Evolutionary conservation across 2,888 invertebrate genomes (phyloP), one percentile per base, ranked within the genome.

Genomic region (Rhagonycha lutea): DNA sequence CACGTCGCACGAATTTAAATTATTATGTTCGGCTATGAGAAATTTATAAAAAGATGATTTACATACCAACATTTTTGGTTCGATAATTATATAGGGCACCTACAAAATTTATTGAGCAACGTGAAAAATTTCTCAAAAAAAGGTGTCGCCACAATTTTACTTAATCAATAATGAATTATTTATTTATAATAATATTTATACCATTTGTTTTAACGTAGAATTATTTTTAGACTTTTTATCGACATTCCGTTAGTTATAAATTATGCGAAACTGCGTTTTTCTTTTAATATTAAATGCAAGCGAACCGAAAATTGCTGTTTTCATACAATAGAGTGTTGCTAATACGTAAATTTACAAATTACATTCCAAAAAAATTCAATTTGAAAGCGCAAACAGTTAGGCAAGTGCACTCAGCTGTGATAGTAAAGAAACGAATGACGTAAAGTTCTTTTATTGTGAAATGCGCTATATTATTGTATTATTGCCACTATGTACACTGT

Each of bases 371-470:
- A 68, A 69, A 29, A 73, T 74, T 77, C 72, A 28, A 70, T 73
- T 61, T 68, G 70, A 72, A 75, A 78, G 72, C 70, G 75, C 79
- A 73, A 75, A 76, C 69, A 72, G 74, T 72, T 75, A 71, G 77
- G 74, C 72, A 77, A 73, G 74, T 74, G 76, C 78, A 78, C 72
- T 83, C 84, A 86, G 85, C 87, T 87, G 87, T 87, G 87, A 87
- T 87, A 87, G 86, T 84, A 83, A 82, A 84, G 83, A 84, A 86
- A 86, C 87, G 87, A 87, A 87, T 87, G 87, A 87, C 86, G 87
- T 87, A 87, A 85, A 82, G 78, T 82, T 76, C 74, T 77, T 77
- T 71, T 74, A 77, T 74, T 77, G 77, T 77, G 75, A 77, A 79
- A 73, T 72, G 69, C 68, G 76, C 75, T 70, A 76, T 72, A 75